phyloP scores from a whole-genome alignment of 1,140 invertebrate genomes.

The Matsumurasca onukii region DNA sequence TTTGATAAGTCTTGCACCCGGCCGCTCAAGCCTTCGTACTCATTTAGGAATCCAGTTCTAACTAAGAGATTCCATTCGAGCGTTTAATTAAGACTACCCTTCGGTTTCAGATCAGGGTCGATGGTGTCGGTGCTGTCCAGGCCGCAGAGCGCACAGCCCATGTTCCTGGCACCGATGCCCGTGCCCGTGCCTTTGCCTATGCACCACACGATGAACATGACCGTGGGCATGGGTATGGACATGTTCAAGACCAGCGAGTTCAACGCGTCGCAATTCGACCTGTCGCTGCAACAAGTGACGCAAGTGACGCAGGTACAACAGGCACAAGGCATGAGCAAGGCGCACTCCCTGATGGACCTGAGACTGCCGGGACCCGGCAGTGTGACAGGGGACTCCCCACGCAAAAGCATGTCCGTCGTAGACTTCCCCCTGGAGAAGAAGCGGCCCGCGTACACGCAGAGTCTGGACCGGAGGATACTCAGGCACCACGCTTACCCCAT shows the following conservation, averaged over 20 bases:
- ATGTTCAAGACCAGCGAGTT: conserved; percentile 35
- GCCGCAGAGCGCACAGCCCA: neutral
- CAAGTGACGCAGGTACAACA: neutral
- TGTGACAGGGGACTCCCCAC: neutral
- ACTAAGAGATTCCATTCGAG: too few species aligned
- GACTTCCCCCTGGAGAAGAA: conserved; percentile 14
- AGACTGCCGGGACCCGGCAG: neutral
- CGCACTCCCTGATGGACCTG: conserved; percentile 18
- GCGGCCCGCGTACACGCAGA: conserved; percentile 2
- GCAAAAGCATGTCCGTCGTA: conserved; percentile 17
- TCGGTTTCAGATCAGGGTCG: neutral
- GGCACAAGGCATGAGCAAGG: neutral
- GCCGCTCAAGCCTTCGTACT: too few species aligned
- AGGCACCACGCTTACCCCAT: neutral
- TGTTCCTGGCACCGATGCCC: neutral
- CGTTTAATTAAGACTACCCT: neutral
- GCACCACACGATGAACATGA: neutral
- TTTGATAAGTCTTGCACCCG: too few species aligned
- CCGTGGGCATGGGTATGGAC: neutral
- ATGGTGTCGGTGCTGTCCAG: conserved; percentile 10
- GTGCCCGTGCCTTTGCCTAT: neutral
- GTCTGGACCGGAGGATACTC: conserved; percentile 21
- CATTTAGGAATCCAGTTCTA: too few species aligned
- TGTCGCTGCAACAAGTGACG: neutral
- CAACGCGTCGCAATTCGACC: conserved; percentile 34